A percentile compares a stretch with the other conserved stretches of the same genome.
Conservation (phyloP, 2,888 invertebrate species). For the Parasteatoda lunata region DNA sequence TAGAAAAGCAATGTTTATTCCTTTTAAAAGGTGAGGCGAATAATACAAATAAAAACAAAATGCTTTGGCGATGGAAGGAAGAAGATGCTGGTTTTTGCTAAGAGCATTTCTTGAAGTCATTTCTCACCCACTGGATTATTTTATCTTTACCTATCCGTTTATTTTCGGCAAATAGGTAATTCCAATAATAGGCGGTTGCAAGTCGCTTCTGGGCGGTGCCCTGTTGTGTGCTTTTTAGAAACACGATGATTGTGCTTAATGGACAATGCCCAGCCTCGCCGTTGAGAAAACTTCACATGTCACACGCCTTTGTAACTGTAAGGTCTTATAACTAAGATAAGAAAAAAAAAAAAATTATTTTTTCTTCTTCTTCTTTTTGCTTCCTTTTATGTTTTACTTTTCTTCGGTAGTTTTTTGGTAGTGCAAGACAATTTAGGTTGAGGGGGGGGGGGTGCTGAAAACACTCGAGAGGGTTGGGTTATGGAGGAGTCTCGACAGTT, state of each 20-base stretch:
- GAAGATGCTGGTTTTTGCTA: conserved; percentile 40
- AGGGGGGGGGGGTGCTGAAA: neutral
- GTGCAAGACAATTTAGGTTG: neutral
- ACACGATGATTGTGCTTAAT: conserved; percentile 65
- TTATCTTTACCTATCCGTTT: conserved; percentile 68
- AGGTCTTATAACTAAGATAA: conserved; percentile 60
- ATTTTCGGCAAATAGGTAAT: conserved; percentile 68
- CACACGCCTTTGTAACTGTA: conserved; percentile 64
- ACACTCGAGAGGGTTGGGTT: conserved; percentile 27
- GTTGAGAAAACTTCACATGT: conserved; percentile 66
- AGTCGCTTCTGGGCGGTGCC: conserved; percentile 63
- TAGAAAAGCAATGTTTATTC: neutral
- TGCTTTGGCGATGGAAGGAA: neutral
- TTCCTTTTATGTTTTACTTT: conserved; percentile 15
- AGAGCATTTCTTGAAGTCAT: conserved; percentile 64
- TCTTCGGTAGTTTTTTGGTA: neutral
- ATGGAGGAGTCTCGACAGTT: conserved; percentile 58
- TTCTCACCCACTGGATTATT: conserved; percentile 65
- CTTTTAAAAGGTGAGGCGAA: neutral
- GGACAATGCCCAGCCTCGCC: conserved; percentile 50
- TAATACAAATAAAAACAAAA: too few species aligned
- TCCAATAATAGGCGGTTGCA: conserved; percentile 67
- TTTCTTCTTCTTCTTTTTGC: conserved; percentile 11
- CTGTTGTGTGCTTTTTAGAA: conserved; percentile 52
- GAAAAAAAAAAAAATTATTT: conserved; percentile 14